Evolutionary conservation across 1,140 invertebrate species (phyloP), one percentile per base, ranked within the genome.

Genomic region (Drosophila sulfurigaster): DNA sequence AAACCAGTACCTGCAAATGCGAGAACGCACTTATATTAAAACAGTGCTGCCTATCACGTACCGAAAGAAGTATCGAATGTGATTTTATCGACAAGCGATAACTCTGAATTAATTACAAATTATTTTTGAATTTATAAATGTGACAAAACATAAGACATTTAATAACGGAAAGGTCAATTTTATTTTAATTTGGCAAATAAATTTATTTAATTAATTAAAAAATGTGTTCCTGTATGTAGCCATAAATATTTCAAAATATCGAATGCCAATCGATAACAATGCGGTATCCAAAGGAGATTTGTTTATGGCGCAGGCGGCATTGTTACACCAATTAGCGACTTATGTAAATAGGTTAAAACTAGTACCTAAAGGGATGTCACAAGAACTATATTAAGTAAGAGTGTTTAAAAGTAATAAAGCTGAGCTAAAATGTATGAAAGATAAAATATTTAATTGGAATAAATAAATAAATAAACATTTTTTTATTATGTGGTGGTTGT

Each of bases 1-100:
- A 75, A 85, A 57, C 82, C 76, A 89, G 68, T 90, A 90, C 87
- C 87, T 91, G 86, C 88, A 91, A 87, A 87, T 91, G 80, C 86
- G 87, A 90, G 81, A 89, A 90, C 89, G 68, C 83, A 85, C 78
- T 83, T 75, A 78, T 82, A 86, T 75, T 82, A 66, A 75, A 75
- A 75, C 60, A 75, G 71, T 74, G 73, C 20, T 76, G 71, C 13
- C 25, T 48, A 73, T 65, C 60, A 46, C 35, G 4, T 35, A 70
- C 11, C 38, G 3, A 35, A 46, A 49, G 25, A 35, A 58, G 15
- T 58, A 75, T 69, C 72, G 72, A 63, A 51, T 51, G 13, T 56
- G n/a, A 16, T 43, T 62, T 28, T 10, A 68, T 54, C 20, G n/a
- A 38, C 8, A 35, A 11, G 8, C 63, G 70, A 57, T 73, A 30